A percentile compares a stretch with the other conserved stretches of the same genome.
Conservation (phyloP, 1,140 invertebrate species). For the Octopus sinensis region DNA sequence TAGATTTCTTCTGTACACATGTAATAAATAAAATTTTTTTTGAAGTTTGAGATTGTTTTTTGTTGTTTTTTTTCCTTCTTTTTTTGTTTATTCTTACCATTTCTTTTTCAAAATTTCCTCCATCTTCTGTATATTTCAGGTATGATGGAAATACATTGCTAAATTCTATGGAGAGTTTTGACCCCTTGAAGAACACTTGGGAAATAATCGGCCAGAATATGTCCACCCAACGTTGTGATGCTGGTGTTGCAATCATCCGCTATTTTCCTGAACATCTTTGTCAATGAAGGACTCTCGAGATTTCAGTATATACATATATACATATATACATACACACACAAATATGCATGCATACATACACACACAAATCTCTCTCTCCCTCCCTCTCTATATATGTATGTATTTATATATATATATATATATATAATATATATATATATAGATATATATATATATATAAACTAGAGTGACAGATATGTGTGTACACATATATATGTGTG, state of each 20-base stretch:
- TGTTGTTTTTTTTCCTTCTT: not conserved
- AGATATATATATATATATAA: no score
- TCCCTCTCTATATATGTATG: no score
- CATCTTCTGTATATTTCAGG: conserved; percentile 25
- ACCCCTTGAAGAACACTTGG: conserved; percentile 44
- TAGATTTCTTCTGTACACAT: not conserved
- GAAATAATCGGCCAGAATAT: conserved; percentile 39
- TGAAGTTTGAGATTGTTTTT: not conserved
- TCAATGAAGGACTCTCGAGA: not conserved
- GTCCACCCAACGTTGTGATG: conserved; percentile 51
- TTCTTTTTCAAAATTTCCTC: not conserved
- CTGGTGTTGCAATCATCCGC: conserved; percentile 47
- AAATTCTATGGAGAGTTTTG: conserved; percentile 45
- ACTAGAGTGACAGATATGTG: no score
- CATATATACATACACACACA: no score
- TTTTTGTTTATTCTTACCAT: not conserved
- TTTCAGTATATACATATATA: no score
- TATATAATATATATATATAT: no score
- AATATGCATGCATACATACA: no score
- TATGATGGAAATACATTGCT: conserved; percentile 51
- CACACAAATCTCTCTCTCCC: no score
- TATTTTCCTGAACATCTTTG: conserved; percentile 24
- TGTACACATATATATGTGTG: no score
- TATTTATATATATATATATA: no score
- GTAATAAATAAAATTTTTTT: not conserved